Evolutionary conservation across 2,113 vertebrate genomes (phyloP).

Genomic region (Lepus timidus): DNA sequence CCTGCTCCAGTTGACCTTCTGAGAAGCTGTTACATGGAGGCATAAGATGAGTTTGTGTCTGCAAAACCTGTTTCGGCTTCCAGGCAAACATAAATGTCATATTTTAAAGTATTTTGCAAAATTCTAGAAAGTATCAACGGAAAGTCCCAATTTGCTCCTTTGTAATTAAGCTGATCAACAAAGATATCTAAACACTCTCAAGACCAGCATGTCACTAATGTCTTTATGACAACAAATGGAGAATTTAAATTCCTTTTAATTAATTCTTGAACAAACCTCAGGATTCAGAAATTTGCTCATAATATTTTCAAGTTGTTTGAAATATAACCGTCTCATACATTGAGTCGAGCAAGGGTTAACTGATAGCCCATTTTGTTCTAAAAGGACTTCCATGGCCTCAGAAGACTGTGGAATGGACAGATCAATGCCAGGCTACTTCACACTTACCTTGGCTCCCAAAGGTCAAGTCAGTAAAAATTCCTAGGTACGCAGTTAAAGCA

Average conservation of each 20-base stretch:
- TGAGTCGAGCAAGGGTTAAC: background rate
- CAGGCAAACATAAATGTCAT: background rate
- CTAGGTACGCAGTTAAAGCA: background rate
- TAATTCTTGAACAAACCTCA: background rate
- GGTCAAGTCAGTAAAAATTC: background rate
- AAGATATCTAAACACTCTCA: background rate
- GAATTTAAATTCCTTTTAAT: slow-evolving; percentile 39
- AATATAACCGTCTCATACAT: background rate
- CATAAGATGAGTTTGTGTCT: background rate
- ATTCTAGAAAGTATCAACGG: background rate
- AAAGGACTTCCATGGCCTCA: background rate
- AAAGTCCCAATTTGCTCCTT: background rate
- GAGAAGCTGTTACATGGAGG: background rate
- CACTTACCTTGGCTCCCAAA: background rate
- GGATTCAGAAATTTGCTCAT: background rate
- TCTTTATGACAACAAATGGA: background rate
- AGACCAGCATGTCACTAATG: background rate
- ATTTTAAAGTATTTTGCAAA: slow-evolving; percentile 24
- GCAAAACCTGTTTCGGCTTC: background rate
- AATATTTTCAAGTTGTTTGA: background rate
- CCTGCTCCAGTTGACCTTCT: background rate
- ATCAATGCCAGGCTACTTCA: background rate
- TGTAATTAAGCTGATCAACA: background rate
- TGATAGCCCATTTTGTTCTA: background rate
- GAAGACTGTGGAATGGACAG: background rate